Evolutionary conservation across 2,888 invertebrate species (phyloP), one percentile per base, ranked within the genome.

Genomic region (Hylaea fasciaria): DNA sequence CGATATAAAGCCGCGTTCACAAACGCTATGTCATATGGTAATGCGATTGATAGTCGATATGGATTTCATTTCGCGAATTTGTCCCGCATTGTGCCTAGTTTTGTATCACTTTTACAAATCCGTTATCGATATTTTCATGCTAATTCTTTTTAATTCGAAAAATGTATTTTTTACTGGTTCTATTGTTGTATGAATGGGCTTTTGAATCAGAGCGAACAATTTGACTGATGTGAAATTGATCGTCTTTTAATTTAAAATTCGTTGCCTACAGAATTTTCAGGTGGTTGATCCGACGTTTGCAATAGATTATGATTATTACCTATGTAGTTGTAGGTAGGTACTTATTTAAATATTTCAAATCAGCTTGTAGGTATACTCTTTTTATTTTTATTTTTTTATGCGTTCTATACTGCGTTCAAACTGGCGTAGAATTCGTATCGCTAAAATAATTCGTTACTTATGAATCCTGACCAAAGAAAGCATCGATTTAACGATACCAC

Each of bases 81-180:
- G 89, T 86, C 75, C 65, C 86, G 80, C 87, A 83, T 87, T 89
- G 80, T 89, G 69, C 67, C 59, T 74, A 72, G 75, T 79, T 82
- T 80, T 85, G 80, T 83, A 75, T 69, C 56, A 64, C 65, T 50
- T 66, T 59, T 65, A 80, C 82, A 85, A 89, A 91, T 90, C 88
- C 89, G 89, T 87, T 90, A 83, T 75, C 74, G 76, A 82, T 81
- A 81, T 82, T 87, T 85, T 83, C 72, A 88, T 87, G 89, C 82
- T 84, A 89, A 90, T 89, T 78, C 67, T 69, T 22, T 72, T 74
- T 66, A 72, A 69, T 57, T 51, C 45, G 37, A 37, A 52, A 67
- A 66, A 63, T 16, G 50, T 40, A 60, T 60, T 71, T 66, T 64
- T 56, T 64, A 64, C 70, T 73, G 65, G 71, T 67, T 62, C 68